phyloP scores from a whole-genome alignment of 2,888 invertebrate species.

The Netelia melanura region DNA sequence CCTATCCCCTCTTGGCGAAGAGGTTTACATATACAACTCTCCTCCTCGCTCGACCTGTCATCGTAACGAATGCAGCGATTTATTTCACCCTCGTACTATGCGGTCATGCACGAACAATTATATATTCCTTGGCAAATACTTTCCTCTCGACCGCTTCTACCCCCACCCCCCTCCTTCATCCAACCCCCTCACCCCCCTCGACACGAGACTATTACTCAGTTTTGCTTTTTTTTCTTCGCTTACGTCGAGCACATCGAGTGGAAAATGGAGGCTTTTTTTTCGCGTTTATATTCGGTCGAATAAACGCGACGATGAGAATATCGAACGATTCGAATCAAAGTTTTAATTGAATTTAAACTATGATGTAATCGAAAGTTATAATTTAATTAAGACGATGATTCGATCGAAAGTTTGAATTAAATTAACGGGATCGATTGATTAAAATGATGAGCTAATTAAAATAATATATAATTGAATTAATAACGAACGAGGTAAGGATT shows the following conservation, averaged over 20 bases:
- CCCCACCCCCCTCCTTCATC: not conserved
- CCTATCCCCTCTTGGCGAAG: not conserved
- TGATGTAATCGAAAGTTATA: too few species aligned
- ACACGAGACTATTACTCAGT: slow-evolving; percentile 1
- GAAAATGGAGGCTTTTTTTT: slow-evolving; percentile 11
- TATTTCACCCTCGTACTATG: slow-evolving; percentile 34
- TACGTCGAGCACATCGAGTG: not conserved
- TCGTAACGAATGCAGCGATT: slow-evolving; percentile 65
- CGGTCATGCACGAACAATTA: slow-evolving; percentile 59
- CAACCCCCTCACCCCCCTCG: not conserved
- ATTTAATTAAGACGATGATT: too few species aligned
- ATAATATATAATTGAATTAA: slow-evolving; percentile 1
- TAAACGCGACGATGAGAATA: not conserved
- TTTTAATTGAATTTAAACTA: slow-evolving; percentile 6
- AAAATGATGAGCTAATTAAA: too few species aligned
- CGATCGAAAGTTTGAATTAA: not conserved
- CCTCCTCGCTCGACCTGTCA: slow-evolving; percentile 48
- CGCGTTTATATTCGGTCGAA: not conserved
- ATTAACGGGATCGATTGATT: too few species aligned
- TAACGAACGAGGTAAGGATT: not conserved
- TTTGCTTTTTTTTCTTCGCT: slow-evolving; percentile 1
- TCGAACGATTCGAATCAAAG: not conserved
- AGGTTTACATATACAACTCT: slow-evolving; percentile 7
- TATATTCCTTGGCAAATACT: slow-evolving; percentile 60
- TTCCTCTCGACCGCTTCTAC: slow-evolving; percentile 9